Evolutionary conservation across 2,113 vertebrate genomes (phyloP).

Genomic region (Heterotilapia buettikoferi): DNA sequence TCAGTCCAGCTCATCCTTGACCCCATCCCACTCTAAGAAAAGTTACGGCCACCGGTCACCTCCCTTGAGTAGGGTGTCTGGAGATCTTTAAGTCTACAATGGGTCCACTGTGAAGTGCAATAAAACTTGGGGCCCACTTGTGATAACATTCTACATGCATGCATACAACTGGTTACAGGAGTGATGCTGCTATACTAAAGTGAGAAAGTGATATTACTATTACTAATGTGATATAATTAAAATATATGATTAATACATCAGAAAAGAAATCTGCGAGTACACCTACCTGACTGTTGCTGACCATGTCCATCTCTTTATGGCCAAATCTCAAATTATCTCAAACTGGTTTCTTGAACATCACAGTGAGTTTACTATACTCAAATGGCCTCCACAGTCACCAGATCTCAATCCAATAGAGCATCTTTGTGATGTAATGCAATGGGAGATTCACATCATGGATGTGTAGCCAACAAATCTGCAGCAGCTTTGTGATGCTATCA

Average conservation of each 20-base stretch:
- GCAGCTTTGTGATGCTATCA: not conserved
- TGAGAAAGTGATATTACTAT: not conserved
- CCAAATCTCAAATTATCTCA: not conserved
- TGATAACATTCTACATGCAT: not conserved
- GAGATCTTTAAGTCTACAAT: not conserved
- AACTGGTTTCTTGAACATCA: not conserved
- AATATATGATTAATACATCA: not conserved
- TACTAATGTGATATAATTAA: not conserved
- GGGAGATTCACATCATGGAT: not conserved
- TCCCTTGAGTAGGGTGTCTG: not conserved
- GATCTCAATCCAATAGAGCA: not conserved
- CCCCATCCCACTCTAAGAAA: not conserved
- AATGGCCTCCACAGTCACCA: not conserved
- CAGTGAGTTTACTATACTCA: not conserved
- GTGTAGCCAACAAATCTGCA: not conserved
- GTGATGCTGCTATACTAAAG: not conserved
- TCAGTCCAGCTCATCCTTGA: not conserved
- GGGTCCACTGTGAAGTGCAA: not conserved
- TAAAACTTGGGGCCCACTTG: not conserved
- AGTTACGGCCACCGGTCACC: not conserved
- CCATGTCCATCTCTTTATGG: not conserved
- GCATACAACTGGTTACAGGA: not conserved
- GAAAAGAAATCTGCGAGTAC: not conserved
- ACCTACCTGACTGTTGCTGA: not conserved
- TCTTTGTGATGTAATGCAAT: not conserved